Base-by-base conservation (phyloP, 35 echinoderm and acorn worm species). In the Apostichopus parvimensis region DNA sequence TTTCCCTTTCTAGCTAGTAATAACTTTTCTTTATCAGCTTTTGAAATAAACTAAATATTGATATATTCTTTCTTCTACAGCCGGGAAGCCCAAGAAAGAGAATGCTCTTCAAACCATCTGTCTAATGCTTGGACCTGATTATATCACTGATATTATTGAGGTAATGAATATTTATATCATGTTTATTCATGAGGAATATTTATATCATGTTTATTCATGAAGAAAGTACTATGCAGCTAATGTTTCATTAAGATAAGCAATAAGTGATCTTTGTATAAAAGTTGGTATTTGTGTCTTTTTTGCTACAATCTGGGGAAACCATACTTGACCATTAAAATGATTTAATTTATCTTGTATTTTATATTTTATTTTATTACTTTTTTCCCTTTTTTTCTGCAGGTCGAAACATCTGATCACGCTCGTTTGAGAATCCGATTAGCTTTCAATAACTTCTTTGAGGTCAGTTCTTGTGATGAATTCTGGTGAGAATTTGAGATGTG, bases 401-500 rank as follows among this genome's bases (percentile, higher is more conserved):
- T 98, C 57, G 97, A 98, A 83, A 98, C 97, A 2, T 86, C 97
- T 23, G 97, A 98, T 61, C 97, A 98, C 94, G 97, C 97, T 23
- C 92, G 97, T 75, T 82, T 98, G 66, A 92, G 86, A 82, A 93
- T 98, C 23, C 92, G 90, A 83, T 82, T 98, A 8, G 97, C 97
- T 73, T 98, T 95, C 93, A 98, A 98, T 88, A 98, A 98, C 68
- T 90, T 92, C 66, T 98, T 98, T 96, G 94, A 98, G 97, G 97
- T 96, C n/a, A 73, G 90, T 83, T n/a, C 21, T 55, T 20, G 6
- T 28, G 5, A 56, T 66, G 53, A 87, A 56, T 13, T 53, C 58
- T 87, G 9, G 14, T 87, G 83, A 53, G 10, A 26, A 57, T 0
- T 15, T 87, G 17, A 5, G 11, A 61, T 2, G 21, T 3, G 2